These are phyloP conservation scores for Melipona quadrifasciata DNA, from an alignment of 1,140 invertebrate genomes.

Conservation along the genomic window DNA sequence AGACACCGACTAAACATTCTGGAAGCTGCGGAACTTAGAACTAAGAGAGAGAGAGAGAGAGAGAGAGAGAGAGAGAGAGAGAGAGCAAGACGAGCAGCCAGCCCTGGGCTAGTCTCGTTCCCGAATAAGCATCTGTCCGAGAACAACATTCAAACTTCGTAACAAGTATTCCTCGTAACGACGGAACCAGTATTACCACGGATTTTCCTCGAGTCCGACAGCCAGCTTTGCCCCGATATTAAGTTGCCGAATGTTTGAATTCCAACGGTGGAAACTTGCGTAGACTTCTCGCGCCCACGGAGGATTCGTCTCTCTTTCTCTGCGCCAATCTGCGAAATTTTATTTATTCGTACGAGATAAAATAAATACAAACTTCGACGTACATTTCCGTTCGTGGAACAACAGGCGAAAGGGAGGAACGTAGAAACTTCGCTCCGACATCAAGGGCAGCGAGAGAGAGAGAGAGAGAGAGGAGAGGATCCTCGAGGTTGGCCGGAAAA, in stretches of 20 bases:
- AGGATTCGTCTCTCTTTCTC: not conserved
- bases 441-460: not conserved
- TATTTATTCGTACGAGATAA: not conserved
- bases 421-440: not conserved
- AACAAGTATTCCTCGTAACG: slow-evolving; percentile 46
- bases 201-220: slow-evolving; percentile 34
- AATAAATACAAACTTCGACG: not conserved
- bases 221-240: slow-evolving; percentile 22
- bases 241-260: not conserved
- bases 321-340: not conserved
- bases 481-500: not conserved
- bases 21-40: slow-evolving; percentile 46
- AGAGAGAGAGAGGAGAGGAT: too few relatives aligned
- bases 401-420: not conserved
- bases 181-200: slow-evolving; percentile 29
- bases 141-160: slow-evolving; percentile 50
- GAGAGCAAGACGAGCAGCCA: slow-evolving; percentile 2
- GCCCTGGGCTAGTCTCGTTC: slow-evolving; percentile 23
- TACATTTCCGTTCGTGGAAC: not conserved
- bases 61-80: not conserved
- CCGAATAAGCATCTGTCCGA: slow-evolving; percentile 51
- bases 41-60: not conserved
- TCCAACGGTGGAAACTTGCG: not conserved
- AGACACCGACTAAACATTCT: slow-evolving; percentile 34
- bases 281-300: not conserved